Evolutionary conservation across 2,113 vertebrate genomes (phyloP).

Genomic region (Callocephalon fimbriatum): DNA sequence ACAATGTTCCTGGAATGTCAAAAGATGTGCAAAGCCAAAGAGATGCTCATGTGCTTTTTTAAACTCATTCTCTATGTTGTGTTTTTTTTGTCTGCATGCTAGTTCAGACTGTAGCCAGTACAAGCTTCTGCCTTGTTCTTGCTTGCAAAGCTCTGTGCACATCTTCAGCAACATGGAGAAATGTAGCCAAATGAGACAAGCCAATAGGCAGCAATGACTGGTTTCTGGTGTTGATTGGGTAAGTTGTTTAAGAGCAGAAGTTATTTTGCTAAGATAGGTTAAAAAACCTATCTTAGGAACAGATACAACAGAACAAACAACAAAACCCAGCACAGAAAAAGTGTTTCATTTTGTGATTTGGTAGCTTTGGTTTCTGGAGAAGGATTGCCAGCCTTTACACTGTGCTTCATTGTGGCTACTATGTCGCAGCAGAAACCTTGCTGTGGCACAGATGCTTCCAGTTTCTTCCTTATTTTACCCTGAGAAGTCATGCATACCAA

Average conservation of each 20-base stretch:
- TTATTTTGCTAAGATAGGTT: neutral
- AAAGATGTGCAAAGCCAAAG: constrained; percentile 8
- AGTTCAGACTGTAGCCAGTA: neutral
- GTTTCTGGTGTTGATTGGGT: neutral
- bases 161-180: neutral
- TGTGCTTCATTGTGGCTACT: neutral
- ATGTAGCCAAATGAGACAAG: neutral
- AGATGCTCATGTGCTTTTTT: neutral
- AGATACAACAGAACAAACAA: neutral
- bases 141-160: neutral
- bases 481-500: neutral
- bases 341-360: neutral
- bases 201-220: neutral
- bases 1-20: neutral
- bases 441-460: neutral
- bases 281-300: neutral
- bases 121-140: neutral
- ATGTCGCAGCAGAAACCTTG: neutral
- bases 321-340: neutral
- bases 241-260: neutral
- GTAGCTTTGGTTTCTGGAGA: neutral
- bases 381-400: neutral
- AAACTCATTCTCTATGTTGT: neutral
- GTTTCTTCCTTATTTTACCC: neutral
- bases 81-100: neutral